A percentile compares a stretch with the other conserved stretches of the same genome.
Evolutionary conservation across 2,888 invertebrate genomes (phyloP).

Genomic region (Phlogophora meticulosa): DNA sequence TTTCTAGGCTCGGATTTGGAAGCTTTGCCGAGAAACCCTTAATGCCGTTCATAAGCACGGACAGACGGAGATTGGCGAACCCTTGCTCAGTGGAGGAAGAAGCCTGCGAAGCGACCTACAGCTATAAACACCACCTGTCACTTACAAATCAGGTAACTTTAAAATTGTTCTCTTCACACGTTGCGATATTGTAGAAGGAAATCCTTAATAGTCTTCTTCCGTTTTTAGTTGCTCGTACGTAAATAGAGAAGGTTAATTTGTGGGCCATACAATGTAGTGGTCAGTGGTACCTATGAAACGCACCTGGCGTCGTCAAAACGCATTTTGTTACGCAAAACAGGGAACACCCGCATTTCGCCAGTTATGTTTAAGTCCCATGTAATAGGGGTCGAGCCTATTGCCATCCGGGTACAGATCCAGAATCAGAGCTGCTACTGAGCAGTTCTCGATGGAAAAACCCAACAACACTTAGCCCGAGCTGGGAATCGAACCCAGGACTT

Average conservation of each 20-base stretch:
- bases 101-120: slow-evolving; percentile 95
- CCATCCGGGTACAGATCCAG: too few species aligned
- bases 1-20: slow-evolving; percentile 92
- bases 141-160: slow-evolving; percentile 92
- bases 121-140: slow-evolving; percentile 94
- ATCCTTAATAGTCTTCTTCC: slow-evolving; percentile 39
- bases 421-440: too few species aligned
- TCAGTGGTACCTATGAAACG: slow-evolving; percentile 1
- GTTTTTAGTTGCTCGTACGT: slow-evolving; percentile 29
- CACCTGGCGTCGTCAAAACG: too few species aligned
- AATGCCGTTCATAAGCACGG: slow-evolving; percentile 93
- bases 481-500: too few species aligned
- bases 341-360: too few species aligned
- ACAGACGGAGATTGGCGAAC: slow-evolving; percentile 88
- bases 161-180: slow-evolving; percentile 15
- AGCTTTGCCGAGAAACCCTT: slow-evolving; percentile 95
- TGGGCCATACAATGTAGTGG: slow-evolving; percentile 7
- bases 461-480: too few species aligned
- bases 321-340: too few species aligned
- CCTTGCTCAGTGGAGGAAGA: slow-evolving; percentile 92
- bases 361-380: too few species aligned
- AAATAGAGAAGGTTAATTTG: slow-evolving; percentile 36
- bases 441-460: too few species aligned
- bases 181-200: slow-evolving; percentile 22
- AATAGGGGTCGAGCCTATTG: too few species aligned